Evolutionary conservation across 2,888 invertebrate species (phyloP).

Genomic region (Heliothis peltigera): DNA sequence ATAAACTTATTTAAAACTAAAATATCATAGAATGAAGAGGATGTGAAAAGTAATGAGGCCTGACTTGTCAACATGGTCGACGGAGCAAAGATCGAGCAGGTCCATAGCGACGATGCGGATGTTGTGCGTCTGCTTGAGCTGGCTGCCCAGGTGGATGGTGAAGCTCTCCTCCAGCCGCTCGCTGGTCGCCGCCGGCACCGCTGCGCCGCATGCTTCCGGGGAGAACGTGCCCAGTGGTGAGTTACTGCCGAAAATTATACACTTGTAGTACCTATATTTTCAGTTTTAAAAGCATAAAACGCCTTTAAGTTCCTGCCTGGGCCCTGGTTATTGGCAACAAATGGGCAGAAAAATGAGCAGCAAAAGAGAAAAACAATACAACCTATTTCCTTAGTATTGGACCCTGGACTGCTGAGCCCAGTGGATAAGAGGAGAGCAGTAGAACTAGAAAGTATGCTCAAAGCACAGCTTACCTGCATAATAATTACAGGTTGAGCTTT

Average conservation of each 20-base stretch:
- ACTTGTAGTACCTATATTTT: too few relatives aligned
- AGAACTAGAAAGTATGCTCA: too few relatives aligned
- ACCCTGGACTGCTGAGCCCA: too few relatives aligned
- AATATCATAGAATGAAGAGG: background rate
- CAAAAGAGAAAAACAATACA: too few relatives aligned
- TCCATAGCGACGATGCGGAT: constrained; percentile 97
- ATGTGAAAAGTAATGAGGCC: background rate
- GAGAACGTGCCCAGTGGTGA: constrained; percentile 81
- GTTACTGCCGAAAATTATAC: constrained; percentile 66
- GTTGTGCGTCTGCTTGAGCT: constrained; percentile 99
- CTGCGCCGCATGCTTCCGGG: constrained; percentile 40
- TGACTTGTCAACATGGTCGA: constrained; percentile 72
- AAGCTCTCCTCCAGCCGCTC: constrained; percentile 96
- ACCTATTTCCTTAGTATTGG: too few relatives aligned
- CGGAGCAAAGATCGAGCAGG: constrained; percentile 88
- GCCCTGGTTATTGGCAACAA: too few relatives aligned
- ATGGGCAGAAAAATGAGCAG: too few relatives aligned
- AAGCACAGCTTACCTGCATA: background rate
- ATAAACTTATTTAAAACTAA: background rate
- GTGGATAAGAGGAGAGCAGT: background rate
- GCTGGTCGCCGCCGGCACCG: constrained; percentile 52
- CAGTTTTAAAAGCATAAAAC: too few relatives aligned
- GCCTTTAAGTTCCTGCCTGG: too few relatives aligned
- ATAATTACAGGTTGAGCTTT: background rate
- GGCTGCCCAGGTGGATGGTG: constrained; percentile 99